phyloP scores from a whole-genome alignment of 2,797 vertebrate genomes.

The Holocentrus rufus region DNA sequence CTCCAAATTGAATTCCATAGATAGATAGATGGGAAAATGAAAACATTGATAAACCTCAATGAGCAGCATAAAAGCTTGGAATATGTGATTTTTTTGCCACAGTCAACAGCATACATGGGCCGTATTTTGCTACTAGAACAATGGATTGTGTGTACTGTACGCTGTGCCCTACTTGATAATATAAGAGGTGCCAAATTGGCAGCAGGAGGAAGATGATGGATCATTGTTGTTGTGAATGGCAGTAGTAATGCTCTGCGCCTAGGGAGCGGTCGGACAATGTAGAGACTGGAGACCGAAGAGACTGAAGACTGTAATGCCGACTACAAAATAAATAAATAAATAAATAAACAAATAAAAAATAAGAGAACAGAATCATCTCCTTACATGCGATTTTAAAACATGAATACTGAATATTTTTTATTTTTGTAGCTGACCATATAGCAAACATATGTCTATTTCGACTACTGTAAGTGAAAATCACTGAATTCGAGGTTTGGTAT shows the following conservation, averaged over 20 bases:
- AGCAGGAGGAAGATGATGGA: constrained; percentile 60
- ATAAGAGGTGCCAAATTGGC: constrained; percentile 57
- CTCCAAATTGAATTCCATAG: constrained; percentile 74
- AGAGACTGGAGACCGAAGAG: constrained; percentile 32
- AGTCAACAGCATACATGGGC: constrained; percentile 52
- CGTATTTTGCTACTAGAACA: constrained; percentile 58
- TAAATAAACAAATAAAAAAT: constrained; percentile 46
- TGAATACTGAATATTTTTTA: constrained; percentile 50
- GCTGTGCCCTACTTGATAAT: constrained; percentile 58
- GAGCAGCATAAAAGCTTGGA: constrained; percentile 67
- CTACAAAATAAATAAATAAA: neutral
- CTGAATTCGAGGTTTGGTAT: too few species aligned
- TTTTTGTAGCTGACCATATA: constrained; percentile 29
- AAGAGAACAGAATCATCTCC: constrained; percentile 46
- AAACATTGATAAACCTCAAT: constrained; percentile 75
- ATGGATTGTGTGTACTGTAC: constrained; percentile 62
- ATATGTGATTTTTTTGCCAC: constrained; percentile 51
- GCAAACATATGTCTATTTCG: neutral
- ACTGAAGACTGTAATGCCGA: constrained; percentile 29
- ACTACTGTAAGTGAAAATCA: too few species aligned
- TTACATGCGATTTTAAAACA: constrained; percentile 57
- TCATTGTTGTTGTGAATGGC: constrained; percentile 56
- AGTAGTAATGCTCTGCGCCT: constrained; percentile 44
- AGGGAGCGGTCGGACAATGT: constrained; percentile 39
- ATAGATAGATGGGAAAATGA: constrained; percentile 72